phyloP scores from a whole-genome alignment of 2,888 invertebrate species.

The Papilio gigon region DNA sequence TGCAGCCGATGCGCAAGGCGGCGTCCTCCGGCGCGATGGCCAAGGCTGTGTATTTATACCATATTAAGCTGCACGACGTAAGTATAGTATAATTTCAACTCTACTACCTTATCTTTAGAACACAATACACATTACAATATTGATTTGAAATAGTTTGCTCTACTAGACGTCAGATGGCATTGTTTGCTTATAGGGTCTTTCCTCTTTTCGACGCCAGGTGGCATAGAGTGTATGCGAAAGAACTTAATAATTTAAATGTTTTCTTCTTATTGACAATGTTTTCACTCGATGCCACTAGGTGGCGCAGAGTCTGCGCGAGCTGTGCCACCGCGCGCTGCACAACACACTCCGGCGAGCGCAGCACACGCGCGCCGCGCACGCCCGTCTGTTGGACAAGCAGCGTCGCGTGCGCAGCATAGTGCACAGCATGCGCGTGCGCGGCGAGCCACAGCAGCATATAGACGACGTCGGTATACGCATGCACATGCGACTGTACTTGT shows the following conservation, averaged over 20 bases:
- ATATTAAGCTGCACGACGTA: constrained; percentile 79
- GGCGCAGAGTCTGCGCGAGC: constrained; percentile 58
- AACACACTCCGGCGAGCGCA: constrained; percentile 53
- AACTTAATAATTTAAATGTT: no score
- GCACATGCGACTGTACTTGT: neutral
- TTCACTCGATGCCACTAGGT: no score
- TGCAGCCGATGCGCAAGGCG: constrained; percentile 88
- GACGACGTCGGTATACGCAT: constrained; percentile 84
- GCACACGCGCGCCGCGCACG: constrained; percentile 73
- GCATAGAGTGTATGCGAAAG: no score
- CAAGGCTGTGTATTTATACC: constrained; percentile 84
- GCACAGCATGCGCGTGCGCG: constrained; percentile 89
- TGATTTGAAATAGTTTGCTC: no score
- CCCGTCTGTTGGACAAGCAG: constrained; percentile 92
- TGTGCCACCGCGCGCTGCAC: constrained; percentile 67
- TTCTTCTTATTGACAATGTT: no score
- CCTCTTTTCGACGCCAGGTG: no score
- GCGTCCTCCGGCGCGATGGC: constrained; percentile 87
- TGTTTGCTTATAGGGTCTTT: no score
- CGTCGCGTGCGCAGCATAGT: constrained; percentile 92
- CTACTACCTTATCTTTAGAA: neutral
- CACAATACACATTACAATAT: neutral
- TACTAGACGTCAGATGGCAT: no score
- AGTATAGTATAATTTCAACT: constrained; percentile 39
- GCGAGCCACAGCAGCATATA: constrained; percentile 89